These are phyloP conservation scores for Edolisoma coerulescens DNA, from an alignment of 2,113 vertebrate species.

Conservation along the genomic window DNA sequence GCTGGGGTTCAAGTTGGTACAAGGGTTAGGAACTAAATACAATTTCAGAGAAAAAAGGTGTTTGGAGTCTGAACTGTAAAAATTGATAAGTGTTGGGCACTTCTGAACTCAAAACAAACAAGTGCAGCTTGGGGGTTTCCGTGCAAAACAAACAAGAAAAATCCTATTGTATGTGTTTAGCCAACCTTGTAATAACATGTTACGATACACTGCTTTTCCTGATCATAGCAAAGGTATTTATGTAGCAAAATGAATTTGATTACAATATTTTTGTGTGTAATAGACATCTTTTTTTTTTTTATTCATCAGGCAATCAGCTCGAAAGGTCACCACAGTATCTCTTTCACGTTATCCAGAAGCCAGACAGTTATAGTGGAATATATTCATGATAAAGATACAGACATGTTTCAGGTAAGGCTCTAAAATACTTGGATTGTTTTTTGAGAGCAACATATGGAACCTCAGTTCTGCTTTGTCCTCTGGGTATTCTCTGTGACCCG, in stretches of 20 bases:
- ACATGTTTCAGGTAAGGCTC: slow-evolving; percentile 96
- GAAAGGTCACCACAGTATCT: slow-evolving; percentile 97
- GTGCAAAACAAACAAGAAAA: not conserved
- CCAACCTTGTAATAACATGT: slow-evolving; percentile 5
- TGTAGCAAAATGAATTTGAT: not conserved
- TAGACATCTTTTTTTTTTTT: not conserved
- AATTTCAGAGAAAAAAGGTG: not conserved
- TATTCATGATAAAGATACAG: slow-evolving; percentile 92
- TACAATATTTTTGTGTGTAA: not conserved
- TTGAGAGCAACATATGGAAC: not conserved
- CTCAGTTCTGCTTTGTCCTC: not conserved
- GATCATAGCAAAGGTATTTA: not conserved
- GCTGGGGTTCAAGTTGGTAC: not conserved
- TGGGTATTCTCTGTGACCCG: not conserved
- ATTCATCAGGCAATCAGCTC: slow-evolving; percentile 88
- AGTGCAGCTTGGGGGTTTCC: not conserved
- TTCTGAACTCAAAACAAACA: not conserved
- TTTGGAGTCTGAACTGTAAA: not conserved
- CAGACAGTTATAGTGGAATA: slow-evolving; percentile 98
- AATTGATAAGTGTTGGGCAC: not conserved
- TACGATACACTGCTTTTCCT: not conserved
- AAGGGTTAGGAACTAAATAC: not conserved
- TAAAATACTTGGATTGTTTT: not conserved
- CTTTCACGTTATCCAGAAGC: slow-evolving; percentile 93
- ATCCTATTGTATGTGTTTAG: not conserved